phyloP scores from a whole-genome alignment of 2,797 vertebrate species.

The Mormyrops attenuatus region DNA sequence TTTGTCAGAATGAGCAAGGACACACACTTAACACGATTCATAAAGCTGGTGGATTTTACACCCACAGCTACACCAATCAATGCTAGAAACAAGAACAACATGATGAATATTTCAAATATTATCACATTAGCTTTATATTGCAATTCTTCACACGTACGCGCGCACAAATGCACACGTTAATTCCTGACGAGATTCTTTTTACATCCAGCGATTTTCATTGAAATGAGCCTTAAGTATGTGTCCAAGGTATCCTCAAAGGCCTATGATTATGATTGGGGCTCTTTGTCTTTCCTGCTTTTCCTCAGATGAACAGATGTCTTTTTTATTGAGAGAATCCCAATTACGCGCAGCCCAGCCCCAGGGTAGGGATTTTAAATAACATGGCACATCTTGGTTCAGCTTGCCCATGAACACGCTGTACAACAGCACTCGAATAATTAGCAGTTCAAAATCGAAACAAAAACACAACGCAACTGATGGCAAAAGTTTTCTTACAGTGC shows the following conservation, averaged over 20 bases:
- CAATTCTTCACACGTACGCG: background rate
- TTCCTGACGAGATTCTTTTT: background rate
- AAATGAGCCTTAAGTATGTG: background rate
- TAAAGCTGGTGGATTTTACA: background rate
- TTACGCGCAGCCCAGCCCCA: background rate
- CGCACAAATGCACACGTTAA: background rate
- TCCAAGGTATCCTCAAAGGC: conserved; percentile 3
- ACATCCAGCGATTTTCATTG: background rate
- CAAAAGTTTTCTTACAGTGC: background rate
- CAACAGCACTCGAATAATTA: background rate
- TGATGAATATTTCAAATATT: background rate
- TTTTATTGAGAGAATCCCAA: conserved; percentile 6
- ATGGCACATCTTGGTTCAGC: background rate
- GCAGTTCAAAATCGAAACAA: background rate
- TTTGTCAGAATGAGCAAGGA: background rate
- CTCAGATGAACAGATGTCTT: conserved; percentile 11
- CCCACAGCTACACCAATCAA: background rate
- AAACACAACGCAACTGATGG: background rate
- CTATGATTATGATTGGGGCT: conserved; percentile 12
- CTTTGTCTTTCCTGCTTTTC: background rate
- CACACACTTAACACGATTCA: background rate
- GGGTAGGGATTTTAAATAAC: background rate
- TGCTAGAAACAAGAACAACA: background rate
- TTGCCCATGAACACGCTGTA: background rate
- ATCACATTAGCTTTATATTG: background rate